Evolutionary conservation across 2,113 vertebrate genomes (phyloP).

Genomic region (Epinephelus moara): DNA sequence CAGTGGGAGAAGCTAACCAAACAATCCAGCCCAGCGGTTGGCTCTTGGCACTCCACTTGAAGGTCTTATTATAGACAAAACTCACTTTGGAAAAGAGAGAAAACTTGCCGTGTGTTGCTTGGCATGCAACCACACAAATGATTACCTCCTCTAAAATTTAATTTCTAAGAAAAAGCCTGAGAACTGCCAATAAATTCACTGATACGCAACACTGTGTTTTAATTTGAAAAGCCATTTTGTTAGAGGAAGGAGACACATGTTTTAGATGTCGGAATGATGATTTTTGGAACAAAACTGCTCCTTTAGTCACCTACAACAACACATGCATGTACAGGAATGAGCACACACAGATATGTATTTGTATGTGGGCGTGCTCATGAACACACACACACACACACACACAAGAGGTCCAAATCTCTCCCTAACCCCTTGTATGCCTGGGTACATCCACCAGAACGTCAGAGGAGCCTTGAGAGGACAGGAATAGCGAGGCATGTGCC

Average conservation of each 20-base stretch:
- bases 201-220: conserved; percentile 69
- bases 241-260: conserved; percentile 5
- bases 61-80: conserved; percentile 49
- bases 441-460: conserved; percentile 51
- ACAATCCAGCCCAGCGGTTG: conserved; percentile 58
- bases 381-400: conserved; percentile 22
- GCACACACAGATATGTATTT: background rate
- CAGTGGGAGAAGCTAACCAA: conserved; percentile 66
- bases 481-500: conserved; percentile 73
- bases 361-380: background rate
- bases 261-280: background rate
- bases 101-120: conserved; percentile 48
- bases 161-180: conserved; percentile 49
- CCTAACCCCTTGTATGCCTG: conserved; percentile 60
- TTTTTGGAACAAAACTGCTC: conserved; percentile 29
- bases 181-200: conserved; percentile 56
- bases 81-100: conserved; percentile 50
- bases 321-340: background rate
- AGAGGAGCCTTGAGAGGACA: conserved; percentile 73
- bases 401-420: conserved; percentile 48
- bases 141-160: conserved; percentile 51
- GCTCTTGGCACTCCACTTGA: conserved; percentile 58
- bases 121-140: conserved; percentile 38
- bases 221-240: conserved; percentile 41
- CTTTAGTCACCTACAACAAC: conserved; percentile 29